phyloP scores from a whole-genome alignment of 2,113 vertebrate genomes.

The Gallinago jamesoni region DNA sequence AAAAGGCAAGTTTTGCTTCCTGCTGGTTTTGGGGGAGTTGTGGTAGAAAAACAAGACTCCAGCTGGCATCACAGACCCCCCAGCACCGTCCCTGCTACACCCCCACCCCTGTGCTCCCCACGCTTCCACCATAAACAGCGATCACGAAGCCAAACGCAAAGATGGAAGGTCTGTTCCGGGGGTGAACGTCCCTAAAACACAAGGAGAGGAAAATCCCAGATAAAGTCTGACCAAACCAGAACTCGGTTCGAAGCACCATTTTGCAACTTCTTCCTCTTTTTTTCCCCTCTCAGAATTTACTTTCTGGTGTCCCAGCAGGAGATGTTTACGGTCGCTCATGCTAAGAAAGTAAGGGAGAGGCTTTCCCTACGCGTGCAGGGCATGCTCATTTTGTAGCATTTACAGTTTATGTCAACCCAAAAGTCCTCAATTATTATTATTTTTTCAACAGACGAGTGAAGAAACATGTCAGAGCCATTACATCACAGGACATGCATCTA shows the following conservation, averaged over 20 bases:
- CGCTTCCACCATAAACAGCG: background rate
- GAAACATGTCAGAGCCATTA: background rate
- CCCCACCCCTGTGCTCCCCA: background rate
- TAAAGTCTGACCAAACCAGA: background rate
- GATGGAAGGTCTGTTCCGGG: background rate
- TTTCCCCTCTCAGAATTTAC: background rate
- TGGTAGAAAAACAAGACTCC: background rate
- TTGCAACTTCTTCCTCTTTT: slow-evolving; percentile 22
- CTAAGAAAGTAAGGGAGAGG: background rate
- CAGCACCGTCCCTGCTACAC: fast-evolving
- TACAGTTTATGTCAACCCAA: background rate
- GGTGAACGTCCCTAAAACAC: background rate
- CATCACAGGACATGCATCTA: fast-evolving
- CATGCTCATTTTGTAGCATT: background rate
- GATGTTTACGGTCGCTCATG: background rate
- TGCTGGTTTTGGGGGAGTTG: background rate
- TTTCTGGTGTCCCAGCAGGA: background rate
- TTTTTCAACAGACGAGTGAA: background rate
- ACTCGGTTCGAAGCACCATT: background rate
- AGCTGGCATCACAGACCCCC: background rate
- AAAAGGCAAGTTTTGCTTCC: background rate
- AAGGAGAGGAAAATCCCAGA: slow-evolving; percentile 5
- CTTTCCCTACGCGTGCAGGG: background rate
- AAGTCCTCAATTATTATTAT: background rate
- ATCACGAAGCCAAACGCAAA: background rate